Evolutionary conservation across 2,113 vertebrate genomes (phyloP).

Genomic region (Isichthys henryi): DNA sequence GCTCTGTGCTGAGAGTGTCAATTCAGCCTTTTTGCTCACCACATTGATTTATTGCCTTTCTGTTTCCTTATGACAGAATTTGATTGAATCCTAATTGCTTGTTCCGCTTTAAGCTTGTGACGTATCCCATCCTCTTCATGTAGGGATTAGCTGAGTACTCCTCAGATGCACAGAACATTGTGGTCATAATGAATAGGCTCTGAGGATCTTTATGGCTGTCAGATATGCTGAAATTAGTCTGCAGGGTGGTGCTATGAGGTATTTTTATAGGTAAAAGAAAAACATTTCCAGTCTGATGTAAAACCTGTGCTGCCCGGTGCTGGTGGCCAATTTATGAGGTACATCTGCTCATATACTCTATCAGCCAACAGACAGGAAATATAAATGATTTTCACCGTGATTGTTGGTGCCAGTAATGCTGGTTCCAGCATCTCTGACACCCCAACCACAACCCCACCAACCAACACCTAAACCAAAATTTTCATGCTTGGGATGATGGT

Average conservation of each 20-base stretch:
- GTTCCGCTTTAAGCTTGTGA: background rate
- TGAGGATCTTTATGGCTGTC: background rate
- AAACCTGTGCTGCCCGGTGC: background rate
- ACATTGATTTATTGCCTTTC: background rate
- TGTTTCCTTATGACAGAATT: background rate
- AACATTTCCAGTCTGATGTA: background rate
- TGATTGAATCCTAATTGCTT: conserved; percentile 3
- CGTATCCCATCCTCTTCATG: background rate
- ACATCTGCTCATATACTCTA: background rate
- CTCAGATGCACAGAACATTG: background rate
- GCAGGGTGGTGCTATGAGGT: background rate
- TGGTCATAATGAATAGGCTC: background rate
- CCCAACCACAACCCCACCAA: background rate
- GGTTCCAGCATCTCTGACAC: background rate
- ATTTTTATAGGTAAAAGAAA: background rate
- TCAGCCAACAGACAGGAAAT: background rate
- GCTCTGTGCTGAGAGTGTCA: background rate
- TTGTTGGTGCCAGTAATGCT: background rate
- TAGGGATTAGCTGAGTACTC: background rate
- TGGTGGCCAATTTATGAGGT: background rate
- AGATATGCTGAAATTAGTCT: background rate
- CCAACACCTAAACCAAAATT: background rate
- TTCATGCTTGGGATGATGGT: background rate
- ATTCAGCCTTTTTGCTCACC: background rate
- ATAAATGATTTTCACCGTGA: background rate